Conservation (phyloP, 2,113 vertebrate genomes). For the Perca flavescens region DNA sequence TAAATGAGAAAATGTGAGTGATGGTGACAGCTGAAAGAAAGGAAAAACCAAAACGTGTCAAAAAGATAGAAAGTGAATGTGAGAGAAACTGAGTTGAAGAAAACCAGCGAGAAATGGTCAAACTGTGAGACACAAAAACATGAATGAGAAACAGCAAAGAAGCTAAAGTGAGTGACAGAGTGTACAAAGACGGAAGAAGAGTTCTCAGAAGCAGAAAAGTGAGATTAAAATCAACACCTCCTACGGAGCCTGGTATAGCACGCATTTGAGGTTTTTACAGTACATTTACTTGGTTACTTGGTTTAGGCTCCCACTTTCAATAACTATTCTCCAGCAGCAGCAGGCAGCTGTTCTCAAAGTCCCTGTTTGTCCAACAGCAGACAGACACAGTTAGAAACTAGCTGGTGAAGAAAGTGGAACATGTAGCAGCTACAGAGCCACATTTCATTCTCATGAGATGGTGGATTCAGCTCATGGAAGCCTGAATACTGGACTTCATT, state of each 20-base stretch:
- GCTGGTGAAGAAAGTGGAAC: too few relatives aligned
- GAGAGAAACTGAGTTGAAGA: not conserved
- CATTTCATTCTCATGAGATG: too few relatives aligned
- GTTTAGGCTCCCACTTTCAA: too few relatives aligned
- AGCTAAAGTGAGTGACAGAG: not conserved
- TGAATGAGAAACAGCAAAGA: not conserved
- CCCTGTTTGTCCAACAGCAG: too few relatives aligned
- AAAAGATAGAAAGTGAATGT: not conserved
- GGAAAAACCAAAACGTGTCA: not conserved
- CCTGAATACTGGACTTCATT: too few relatives aligned
- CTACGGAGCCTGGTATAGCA: not conserved
- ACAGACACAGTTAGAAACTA: too few relatives aligned
- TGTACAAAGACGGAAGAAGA: too few relatives aligned
- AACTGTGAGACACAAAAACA: not conserved
- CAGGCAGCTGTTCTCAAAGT: too few relatives aligned
- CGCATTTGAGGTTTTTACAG: not conserved
- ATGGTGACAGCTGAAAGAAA: not conserved
- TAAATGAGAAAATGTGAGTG: not conserved
- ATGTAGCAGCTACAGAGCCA: too few relatives aligned
- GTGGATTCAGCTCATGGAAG: too few relatives aligned
- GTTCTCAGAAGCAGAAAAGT: not conserved
- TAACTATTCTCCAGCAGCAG: too few relatives aligned
- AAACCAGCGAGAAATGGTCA: not conserved
- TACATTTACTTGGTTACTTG: too few relatives aligned
- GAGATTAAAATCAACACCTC: not conserved